A percentile compares a stretch with the other conserved stretches of the same genome.
phyloP scores from a whole-genome alignment of 2,888 invertebrate genomes.

The Pelosia muscerda region DNA sequence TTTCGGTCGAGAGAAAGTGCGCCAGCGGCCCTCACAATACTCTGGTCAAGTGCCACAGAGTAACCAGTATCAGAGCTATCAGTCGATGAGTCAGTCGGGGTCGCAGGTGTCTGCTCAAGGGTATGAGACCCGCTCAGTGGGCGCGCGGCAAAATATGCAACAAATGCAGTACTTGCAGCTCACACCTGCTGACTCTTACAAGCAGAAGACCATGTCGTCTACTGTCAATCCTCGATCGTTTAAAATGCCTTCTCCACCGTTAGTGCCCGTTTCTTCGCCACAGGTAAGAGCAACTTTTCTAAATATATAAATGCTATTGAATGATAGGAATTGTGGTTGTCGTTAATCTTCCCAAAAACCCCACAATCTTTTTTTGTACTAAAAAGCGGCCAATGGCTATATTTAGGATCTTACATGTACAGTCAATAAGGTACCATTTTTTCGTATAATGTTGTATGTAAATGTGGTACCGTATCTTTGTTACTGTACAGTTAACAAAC shows the following conservation, averaged over 20 bases:
- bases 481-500: too few relatives aligned
- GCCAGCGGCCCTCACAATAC: slow-evolving; percentile 70
- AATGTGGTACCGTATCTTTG: too few relatives aligned
- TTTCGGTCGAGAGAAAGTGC: slow-evolving; percentile 74
- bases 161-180: slow-evolving; percentile 77
- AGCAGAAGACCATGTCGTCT: slow-evolving; percentile 61
- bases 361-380: too few relatives aligned
- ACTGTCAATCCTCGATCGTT: slow-evolving; percentile 67
- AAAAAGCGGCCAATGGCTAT: too few relatives aligned
- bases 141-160: slow-evolving; percentile 58
- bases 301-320: background rate
- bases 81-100: slow-evolving; percentile 48
- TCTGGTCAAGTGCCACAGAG: slow-evolving; percentile 45
- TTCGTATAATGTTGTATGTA: too few relatives aligned
- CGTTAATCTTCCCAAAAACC: too few relatives aligned
- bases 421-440: too few relatives aligned
- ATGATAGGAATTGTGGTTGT: too few relatives aligned
- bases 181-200: slow-evolving; percentile 65
- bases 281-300: slow-evolving; percentile 63
- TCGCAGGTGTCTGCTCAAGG: slow-evolving; percentile 48
- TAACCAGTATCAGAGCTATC: slow-evolving; percentile 69
- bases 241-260: slow-evolving; percentile 83
- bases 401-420: too few relatives aligned
- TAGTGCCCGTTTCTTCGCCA: slow-evolving; percentile 65
- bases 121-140: slow-evolving; percentile 53